Percentiles rank a stretch among this genome's conserved stretches.
Evolutionary conservation across 2,797 vertebrate species (phyloP).

Genomic region (Chiloscyllium punctatum): DNA sequence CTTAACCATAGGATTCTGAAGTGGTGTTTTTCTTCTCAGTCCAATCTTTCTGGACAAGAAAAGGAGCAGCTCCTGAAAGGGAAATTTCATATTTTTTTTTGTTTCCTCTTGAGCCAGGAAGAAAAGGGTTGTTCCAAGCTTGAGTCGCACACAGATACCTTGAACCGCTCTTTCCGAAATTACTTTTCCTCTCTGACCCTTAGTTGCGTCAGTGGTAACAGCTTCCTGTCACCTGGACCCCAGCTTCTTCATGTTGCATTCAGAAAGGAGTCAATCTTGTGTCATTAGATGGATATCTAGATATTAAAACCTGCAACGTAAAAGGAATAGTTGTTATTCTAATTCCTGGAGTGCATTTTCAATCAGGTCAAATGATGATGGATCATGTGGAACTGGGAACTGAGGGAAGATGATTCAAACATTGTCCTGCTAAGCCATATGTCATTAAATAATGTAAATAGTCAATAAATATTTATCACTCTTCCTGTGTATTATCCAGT

Average conservation of each 20-base stretch:
- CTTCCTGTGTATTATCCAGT: too few relatives aligned
- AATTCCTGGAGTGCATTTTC: too few relatives aligned
- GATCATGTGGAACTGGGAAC: too few relatives aligned
- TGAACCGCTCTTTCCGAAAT: background rate
- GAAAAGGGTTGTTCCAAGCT: background rate
- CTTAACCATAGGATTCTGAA: too few relatives aligned
- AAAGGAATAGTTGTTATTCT: too few relatives aligned
- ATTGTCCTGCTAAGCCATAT: too few relatives aligned
- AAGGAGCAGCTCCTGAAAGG: background rate
- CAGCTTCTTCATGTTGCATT: background rate
- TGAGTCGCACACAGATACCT: background rate
- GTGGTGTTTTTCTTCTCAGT: background rate
- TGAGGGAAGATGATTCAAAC: too few relatives aligned
- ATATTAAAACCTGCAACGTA: too few relatives aligned
- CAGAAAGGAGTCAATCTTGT: background rate
- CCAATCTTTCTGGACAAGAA: background rate
- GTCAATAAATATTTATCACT: too few relatives aligned
- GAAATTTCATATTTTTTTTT: background rate
- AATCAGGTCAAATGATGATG: too few relatives aligned
- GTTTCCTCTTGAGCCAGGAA: background rate
- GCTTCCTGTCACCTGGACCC: background rate
- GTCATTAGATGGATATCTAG: background rate
- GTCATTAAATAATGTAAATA: too few relatives aligned
- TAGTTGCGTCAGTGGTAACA: background rate
- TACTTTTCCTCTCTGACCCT: background rate